These are phyloP conservation scores for Drosophila recens DNA, from an alignment of 2,888 invertebrate genomes.

Conservation along the genomic window DNA sequence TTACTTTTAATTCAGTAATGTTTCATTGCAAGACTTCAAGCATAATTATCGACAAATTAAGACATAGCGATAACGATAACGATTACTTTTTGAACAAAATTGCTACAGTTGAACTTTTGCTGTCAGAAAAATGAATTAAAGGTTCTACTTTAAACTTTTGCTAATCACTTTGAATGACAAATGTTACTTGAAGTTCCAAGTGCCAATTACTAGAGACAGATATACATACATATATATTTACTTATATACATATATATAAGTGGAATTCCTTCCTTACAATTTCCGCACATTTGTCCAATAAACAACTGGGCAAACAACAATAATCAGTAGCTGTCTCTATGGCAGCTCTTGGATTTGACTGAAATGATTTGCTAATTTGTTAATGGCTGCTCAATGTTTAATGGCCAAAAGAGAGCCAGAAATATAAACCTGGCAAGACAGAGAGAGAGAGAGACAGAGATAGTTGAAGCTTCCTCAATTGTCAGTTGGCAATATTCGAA, in stretches of 20 bases:
- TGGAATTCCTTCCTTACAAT: neutral
- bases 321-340: constrained; percentile 33
- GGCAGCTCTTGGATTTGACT: constrained; percentile 30
- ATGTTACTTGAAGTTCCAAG: constrained; percentile 41
- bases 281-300: constrained; percentile 10
- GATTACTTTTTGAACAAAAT: neutral
- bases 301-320: constrained; percentile 30
- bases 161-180: constrained; percentile 51
- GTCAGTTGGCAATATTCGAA: constrained; percentile 40
- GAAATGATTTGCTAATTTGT: constrained; percentile 68
- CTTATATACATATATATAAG: constrained; percentile 6
- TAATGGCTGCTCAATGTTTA: constrained; percentile 69
- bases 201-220: constrained; percentile 45
- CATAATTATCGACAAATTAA: constrained; percentile 4
- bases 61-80: constrained; percentile 9
- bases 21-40: constrained; percentile 3
- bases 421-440: neutral
- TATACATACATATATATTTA: neutral
- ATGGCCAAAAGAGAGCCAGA: constrained; percentile 36
- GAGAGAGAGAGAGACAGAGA: neutral
- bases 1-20: neutral
- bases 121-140: constrained; percentile 15
- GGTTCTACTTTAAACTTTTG: constrained; percentile 28
- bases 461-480: constrained; percentile 24
- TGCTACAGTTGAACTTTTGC: constrained; percentile 3